phyloP scores from a whole-genome alignment of 2,888 invertebrate genomes.

The Toxonevra muliebris region DNA sequence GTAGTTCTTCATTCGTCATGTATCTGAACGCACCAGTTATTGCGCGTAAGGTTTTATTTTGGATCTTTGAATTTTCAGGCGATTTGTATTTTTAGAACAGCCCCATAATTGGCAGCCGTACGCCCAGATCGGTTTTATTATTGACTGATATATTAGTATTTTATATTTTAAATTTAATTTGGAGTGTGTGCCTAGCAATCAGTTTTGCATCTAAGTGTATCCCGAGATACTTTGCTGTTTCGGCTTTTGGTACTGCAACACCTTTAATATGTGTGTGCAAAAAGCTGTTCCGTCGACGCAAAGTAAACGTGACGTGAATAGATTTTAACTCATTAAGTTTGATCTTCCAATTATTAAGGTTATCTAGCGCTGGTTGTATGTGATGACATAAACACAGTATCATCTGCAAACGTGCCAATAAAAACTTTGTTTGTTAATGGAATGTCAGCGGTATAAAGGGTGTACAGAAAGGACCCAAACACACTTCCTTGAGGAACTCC shows the following conservation, averaged over 20 bases:
- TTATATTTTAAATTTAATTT: background rate
- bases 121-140: background rate
- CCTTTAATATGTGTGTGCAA: background rate
- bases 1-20: background rate
- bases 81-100: background rate
- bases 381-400: background rate
- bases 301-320: background rate
- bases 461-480: background rate
- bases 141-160: background rate
- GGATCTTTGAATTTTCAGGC: background rate
- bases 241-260: background rate
- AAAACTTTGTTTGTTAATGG: background rate
- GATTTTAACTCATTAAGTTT: background rate
- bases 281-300: background rate
- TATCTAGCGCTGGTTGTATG: background rate
- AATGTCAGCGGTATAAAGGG: background rate
- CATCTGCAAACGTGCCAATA: background rate
- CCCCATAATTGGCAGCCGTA: background rate
- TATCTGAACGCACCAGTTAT: background rate
- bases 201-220: background rate
- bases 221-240: conserved; percentile 1
- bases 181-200: background rate
- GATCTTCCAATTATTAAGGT: background rate
- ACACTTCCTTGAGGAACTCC: background rate
- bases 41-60: background rate